phyloP scores from a whole-genome alignment of 2,797 vertebrate genomes.

The Phrynocephalus guinanensis region DNA sequence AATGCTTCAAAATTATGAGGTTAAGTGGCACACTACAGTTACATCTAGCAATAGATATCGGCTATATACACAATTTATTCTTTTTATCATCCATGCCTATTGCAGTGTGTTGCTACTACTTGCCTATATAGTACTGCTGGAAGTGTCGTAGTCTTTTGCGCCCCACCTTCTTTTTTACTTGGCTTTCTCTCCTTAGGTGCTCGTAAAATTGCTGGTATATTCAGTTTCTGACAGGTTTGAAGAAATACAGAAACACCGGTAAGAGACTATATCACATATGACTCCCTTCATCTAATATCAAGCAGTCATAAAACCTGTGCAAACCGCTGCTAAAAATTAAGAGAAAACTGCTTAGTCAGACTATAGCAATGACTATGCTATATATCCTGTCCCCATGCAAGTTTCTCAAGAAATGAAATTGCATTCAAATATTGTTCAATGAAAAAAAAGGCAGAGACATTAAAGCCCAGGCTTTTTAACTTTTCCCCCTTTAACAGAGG shows the following conservation, averaged over 20 bases:
- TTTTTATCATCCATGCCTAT: neutral
- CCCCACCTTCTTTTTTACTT: conserved; percentile 95
- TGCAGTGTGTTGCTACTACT: conserved; percentile 58
- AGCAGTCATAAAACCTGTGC: conserved; percentile 29
- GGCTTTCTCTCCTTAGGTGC: conserved; percentile 96
- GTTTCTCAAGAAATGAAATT: conserved; percentile 23
- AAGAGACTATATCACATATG: conserved; percentile 45
- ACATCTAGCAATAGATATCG: conserved; percentile 1
- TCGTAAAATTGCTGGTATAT: conserved; percentile 90
- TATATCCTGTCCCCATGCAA: conserved; percentile 16
- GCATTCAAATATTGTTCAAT: conserved; percentile 17
- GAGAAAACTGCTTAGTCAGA: conserved; percentile 43
- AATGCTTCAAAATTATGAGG: neutral
- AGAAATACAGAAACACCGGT: conserved; percentile 70
- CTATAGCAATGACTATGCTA: conserved; percentile 39
- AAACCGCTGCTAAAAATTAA: conserved; percentile 16
- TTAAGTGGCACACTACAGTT: neutral
- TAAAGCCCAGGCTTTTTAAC: conserved; percentile 32
- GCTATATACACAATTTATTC: neutral
- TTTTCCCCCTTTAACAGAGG: conserved; percentile 21
- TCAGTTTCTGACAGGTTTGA: conserved; percentile 87
- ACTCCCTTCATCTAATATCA: conserved; percentile 37
- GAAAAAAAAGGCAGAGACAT: conserved; percentile 10
- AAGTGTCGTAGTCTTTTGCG: conserved; percentile 88
- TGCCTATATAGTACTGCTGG: conserved; percentile 96